Evolutionary conservation across 2,888 invertebrate genomes (phyloP).

Genomic region (Drosophila neotestacea): DNA sequence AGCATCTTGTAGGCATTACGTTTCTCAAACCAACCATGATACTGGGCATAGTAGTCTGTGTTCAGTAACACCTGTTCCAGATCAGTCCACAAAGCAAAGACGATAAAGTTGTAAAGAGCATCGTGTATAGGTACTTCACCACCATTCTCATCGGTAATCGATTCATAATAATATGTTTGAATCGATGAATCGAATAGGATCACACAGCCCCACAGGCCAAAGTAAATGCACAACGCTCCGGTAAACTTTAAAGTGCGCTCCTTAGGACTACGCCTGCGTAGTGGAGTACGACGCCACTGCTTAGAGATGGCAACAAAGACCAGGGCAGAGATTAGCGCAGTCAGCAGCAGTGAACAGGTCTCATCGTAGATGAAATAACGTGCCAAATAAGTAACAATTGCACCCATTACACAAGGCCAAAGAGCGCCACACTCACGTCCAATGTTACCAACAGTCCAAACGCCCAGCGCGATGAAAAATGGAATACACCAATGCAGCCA

Average conservation of each 20-base stretch:
- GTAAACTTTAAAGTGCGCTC: constrained; percentile 88
- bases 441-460: constrained; percentile 96
- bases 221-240: constrained; percentile 89
- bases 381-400: constrained; percentile 89
- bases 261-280: constrained; percentile 83
- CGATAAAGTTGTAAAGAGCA: constrained; percentile 95
- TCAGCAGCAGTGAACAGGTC: constrained; percentile 89
- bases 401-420: constrained; percentile 89
- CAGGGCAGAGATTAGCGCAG: constrained; percentile 89
- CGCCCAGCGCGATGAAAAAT: constrained; percentile 90
- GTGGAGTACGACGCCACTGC: constrained; percentile 90
- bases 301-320: constrained; percentile 92
- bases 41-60: constrained; percentile 91
- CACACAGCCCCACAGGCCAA: constrained; percentile 91
- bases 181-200: constrained; percentile 88
- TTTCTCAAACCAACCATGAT: constrained; percentile 95
- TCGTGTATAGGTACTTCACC: constrained; percentile 95
- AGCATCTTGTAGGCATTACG: constrained; percentile 94
- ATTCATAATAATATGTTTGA: constrained; percentile 85
- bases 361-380: constrained; percentile 91
- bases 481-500: constrained; percentile 91
- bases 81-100: constrained; percentile 95
- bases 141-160: constrained; percentile 93
- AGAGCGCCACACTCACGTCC: constrained; percentile 92
- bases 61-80: constrained; percentile 90